Conservation (phyloP, 2,113 vertebrate species). For the Capra hircus region DNA sequence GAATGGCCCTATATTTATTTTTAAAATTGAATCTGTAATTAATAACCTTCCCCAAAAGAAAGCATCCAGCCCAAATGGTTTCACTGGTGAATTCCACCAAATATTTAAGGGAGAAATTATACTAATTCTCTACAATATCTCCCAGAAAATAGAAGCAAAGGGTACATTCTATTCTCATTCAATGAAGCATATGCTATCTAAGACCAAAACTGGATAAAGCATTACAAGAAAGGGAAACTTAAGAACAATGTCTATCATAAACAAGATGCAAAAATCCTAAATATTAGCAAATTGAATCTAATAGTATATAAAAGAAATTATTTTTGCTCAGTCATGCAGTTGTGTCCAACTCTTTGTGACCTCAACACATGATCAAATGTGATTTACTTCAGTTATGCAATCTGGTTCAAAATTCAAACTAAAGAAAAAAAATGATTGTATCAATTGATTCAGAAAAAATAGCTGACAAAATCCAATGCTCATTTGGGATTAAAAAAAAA, state of each 20-base stretch:
- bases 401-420: neutral
- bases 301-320: neutral
- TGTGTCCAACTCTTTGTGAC: neutral
- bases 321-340: neutral
- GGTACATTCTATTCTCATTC: neutral
- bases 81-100: slow-evolving; percentile 2
- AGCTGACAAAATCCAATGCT: neutral
- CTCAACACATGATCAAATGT: neutral
- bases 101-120: neutral
- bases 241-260: neutral
- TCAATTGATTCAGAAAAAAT: neutral
- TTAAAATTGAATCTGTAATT: slow-evolving; percentile 20
- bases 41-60: neutral
- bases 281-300: neutral
- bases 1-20: neutral
- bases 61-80: neutral
- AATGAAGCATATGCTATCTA: neutral
- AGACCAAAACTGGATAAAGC: neutral
- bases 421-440: neutral
- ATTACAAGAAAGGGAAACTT: neutral
- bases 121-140: neutral
- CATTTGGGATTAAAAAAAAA: no score
- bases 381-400: neutral
- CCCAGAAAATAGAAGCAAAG: slow-evolving; percentile 8
- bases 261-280: neutral